phyloP scores from a whole-genome alignment of 2,113 vertebrate species.

The Gopherus evgoodei region DNA sequence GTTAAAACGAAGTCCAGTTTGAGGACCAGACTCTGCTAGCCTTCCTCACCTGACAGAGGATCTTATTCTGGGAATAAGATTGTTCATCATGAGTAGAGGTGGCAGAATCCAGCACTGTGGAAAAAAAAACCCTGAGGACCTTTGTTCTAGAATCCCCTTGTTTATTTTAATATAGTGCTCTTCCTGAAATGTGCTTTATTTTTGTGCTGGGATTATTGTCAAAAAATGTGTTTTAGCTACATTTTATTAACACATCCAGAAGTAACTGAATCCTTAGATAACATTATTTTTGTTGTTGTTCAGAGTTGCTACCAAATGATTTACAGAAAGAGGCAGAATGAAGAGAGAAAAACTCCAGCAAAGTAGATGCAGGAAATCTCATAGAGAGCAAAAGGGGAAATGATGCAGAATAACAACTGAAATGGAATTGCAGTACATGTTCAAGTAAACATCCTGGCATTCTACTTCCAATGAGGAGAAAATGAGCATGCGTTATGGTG shows the following conservation, averaged over 20 bases:
- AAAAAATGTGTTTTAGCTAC: conserved; percentile 48
- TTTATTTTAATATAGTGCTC: conserved; percentile 30
- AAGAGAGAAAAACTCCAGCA: not conserved
- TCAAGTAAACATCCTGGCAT: not conserved
- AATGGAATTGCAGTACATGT: conserved; percentile 15
- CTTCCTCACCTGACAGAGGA: rapidly evolving
- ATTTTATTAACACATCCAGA: conserved; percentile 20
- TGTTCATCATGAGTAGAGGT: not conserved
- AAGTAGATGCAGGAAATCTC: not conserved
- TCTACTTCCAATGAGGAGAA: not conserved
- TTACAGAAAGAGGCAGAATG: conserved; percentile 30
- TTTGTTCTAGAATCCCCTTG: not conserved
- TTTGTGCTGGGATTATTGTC: conserved; percentile 43
- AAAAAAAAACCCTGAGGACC: not conserved
- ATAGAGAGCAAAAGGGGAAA: not conserved
- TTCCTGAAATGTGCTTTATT: conserved; percentile 57
- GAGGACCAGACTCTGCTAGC: rapidly evolving
- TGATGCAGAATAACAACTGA: not conserved
- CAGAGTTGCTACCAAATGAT: not conserved
- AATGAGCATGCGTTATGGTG: not conserved
- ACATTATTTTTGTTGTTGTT: conserved; percentile 45
- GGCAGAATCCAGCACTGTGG: not conserved
- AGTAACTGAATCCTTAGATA: conserved; percentile 61
- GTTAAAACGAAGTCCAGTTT: not conserved
- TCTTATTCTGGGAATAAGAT: not conserved